These are phyloP conservation scores for Eulemur rubriventer DNA, from an alignment of 2,797 vertebrate genomes.

Conservation along the genomic window DNA sequence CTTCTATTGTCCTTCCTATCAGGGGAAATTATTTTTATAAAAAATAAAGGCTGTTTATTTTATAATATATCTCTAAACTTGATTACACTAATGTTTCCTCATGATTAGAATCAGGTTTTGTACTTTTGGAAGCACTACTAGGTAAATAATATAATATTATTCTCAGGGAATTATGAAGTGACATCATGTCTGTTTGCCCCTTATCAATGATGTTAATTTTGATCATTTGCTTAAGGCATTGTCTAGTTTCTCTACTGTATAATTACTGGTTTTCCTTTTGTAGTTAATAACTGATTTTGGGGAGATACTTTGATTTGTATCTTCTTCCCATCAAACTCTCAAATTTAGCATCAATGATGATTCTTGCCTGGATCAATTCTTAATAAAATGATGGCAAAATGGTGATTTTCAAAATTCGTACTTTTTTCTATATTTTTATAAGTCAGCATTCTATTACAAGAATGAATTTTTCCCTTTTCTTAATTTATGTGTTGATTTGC, in stretches of 20 bases:
- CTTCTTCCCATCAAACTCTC: neutral
- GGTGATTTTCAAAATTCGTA: neutral
- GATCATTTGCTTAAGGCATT: neutral
- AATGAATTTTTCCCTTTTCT: neutral
- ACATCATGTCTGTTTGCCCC: neutral
- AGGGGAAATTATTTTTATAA: neutral
- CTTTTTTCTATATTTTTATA: constrained; percentile 1
- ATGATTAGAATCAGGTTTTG: neutral
- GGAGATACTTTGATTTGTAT: neutral
- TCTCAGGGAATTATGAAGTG: neutral
- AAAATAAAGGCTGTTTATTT: neutral
- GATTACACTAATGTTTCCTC: neutral
- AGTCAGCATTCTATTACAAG: neutral
- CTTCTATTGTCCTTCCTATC: neutral
- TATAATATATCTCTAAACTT: neutral
- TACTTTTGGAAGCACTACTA: neutral
- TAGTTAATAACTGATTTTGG: neutral
- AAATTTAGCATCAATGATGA: neutral
- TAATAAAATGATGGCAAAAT: neutral
- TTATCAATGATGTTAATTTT: neutral
- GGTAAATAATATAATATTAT: neutral
- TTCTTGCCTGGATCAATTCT: neutral
- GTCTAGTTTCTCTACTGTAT: neutral
- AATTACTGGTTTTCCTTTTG: neutral
- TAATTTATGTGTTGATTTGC: neutral